These are phyloP conservation scores for Epistrophe grossulariae DNA, from an alignment of 2,888 invertebrate genomes.

Conservation along the genomic window DNA sequence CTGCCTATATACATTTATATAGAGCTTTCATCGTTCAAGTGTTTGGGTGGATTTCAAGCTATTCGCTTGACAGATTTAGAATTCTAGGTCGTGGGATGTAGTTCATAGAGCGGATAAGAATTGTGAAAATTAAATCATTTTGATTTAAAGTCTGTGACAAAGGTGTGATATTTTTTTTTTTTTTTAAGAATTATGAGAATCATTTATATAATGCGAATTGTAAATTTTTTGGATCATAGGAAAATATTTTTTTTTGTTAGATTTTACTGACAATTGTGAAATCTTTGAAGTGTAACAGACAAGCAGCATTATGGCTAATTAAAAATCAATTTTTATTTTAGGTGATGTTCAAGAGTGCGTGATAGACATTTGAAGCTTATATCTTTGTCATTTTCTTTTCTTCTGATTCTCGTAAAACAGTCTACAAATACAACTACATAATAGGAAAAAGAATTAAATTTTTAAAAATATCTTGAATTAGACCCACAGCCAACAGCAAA, in stretches of 20 bases:
- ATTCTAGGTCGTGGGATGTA: conserved; percentile 68
- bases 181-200: conserved; percentile 19
- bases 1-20: neutral
- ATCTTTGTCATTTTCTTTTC: too few relatives aligned
- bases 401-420: too few relatives aligned
- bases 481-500: too few relatives aligned
- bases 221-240: neutral
- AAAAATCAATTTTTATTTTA: too few relatives aligned
- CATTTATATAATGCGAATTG: neutral
- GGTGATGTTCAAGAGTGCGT: too few relatives aligned
- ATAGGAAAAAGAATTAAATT: too few relatives aligned
- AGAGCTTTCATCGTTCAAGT: conserved; percentile 27
- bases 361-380: too few relatives aligned
- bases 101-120: conserved; percentile 50
- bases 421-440: too few relatives aligned
- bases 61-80: conserved; percentile 43
- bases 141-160: conserved; percentile 10
- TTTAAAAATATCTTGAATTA: too few relatives aligned
- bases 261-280: neutral
- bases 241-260: neutral
- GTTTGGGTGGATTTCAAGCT: conserved; percentile 41
- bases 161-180: conserved; percentile 28
- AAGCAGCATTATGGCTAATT: too few relatives aligned
- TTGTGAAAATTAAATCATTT: conserved; percentile 56
- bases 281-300: neutral